Base-by-base conservation (phyloP, 2,797 vertebrate genomes). In the Pangasius larnaudii region DNA sequence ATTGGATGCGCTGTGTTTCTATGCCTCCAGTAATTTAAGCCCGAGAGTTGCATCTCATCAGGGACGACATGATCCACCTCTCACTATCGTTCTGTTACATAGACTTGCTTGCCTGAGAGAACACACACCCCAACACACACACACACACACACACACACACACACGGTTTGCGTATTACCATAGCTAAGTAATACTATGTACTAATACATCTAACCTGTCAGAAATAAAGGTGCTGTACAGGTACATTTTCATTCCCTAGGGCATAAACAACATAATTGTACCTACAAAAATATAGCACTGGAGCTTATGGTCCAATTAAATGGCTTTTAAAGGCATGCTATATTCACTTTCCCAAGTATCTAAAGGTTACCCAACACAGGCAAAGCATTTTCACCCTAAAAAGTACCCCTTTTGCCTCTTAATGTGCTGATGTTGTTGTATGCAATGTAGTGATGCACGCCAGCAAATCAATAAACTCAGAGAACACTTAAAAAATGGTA, bases 201-300 rank as follows among this genome's bases (percentile, higher is more conserved):
- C 7, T 22, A 22, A 18, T 39, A 59, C 53, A 56, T 58, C 19
- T 79, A 78, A 33, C 30, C 77, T 58, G 51, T 79, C 19, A 59
- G 78, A 80, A 58, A 59, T 58, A 80, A 59, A 80, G 53, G 10
- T 80, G n/a, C n/a, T 72, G 49, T 53, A 69, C 16, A 18, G 81
- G 39, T 65, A 65, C 59, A 65, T 46, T 63, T 61, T 51, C 85
- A 33, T 30, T 65, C 72, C 33, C 56, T 59, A 27, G 59, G 33
- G 78, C 56, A 59, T 80, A 80, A 80, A 80, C 78, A 80, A 27
- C 78, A 39, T 59, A 59, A 80, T 59, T 59, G 10, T 46, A 80
- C 78, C 33, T 59, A 39, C 33, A 80, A 27, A 80, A 39, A 59
- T 58, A 14, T 16, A 80, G 53, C 78, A 59, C 33, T 6, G 5